Evolutionary conservation across 53 echinoderm and acorn worm genomes (phyloP), one percentile per base, ranked within the genome.

Genomic region (Hippasteria phrygiana): DNA sequence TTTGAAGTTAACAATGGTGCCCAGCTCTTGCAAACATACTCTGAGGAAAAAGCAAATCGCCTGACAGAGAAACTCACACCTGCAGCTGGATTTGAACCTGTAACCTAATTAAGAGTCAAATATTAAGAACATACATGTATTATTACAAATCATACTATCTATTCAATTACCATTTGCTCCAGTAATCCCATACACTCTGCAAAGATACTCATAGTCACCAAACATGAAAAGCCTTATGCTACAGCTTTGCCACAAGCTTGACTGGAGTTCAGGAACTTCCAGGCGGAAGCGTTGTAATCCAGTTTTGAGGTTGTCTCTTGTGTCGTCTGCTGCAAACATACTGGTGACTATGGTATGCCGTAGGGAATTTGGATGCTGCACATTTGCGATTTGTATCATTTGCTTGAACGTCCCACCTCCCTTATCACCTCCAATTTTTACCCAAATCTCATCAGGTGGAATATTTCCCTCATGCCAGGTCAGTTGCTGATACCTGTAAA

Each of bases 191-290:
- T 74, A 87, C 39, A 87, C 46, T 41, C 75, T 18, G 38, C 38
- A 38, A 20, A 87, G 74, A 59, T 87, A 87, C 75, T 87, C 88
- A 28, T 87, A 87, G 75, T 87, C 88, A 0, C 88, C 88, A 20
- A 87, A 87, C 62, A 75, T 62, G 42, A 87, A 87, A 3, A 59
- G 59, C n/a, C 59, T 62, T 1, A 35, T 31, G 35, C 13, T 35
- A 35, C 26, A 73, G 43, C 43, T 27, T 14, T 42, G 73, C 73
- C 32, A 73, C 20, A 16, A 46, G 32, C 48, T 16, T 13, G 75
- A 48, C 20, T 83, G 46, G 12, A 83, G 62, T 13, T 87, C 88
- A 32, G 39, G 74, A 27, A 87, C 75, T 87, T 87, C 75, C 2
- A 41, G 72, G 17, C 53, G 37, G 26, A 72, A 39, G 26, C 87